phyloP scores from a whole-genome alignment of 2,888 invertebrate genomes.

The Mamestra brassicae region DNA sequence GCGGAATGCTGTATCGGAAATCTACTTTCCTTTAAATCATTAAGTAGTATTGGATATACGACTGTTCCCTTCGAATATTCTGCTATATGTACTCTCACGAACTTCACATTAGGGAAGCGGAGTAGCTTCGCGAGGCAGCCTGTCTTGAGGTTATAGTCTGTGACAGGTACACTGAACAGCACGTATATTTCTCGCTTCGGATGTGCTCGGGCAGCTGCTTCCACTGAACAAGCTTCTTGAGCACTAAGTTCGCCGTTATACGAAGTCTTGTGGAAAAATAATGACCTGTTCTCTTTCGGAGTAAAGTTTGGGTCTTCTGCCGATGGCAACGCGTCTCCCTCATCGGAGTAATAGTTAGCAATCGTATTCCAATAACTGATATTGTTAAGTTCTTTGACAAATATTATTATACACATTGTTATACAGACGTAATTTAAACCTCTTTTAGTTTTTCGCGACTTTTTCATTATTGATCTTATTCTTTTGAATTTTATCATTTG shows the following conservation, averaged over 20 bases:
- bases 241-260: slow-evolving; percentile 86
- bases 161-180: slow-evolving; percentile 76
- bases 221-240: slow-evolving; percentile 93
- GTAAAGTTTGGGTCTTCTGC: slow-evolving; percentile 58
- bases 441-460: slow-evolving; percentile 29
- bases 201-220: slow-evolving; percentile 92
- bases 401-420: slow-evolving; percentile 21
- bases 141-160: slow-evolving; percentile 1
- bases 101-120: slow-evolving; percentile 42
- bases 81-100: slow-evolving; percentile 53
- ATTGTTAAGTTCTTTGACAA: neutral
- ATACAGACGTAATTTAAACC: slow-evolving; percentile 18
- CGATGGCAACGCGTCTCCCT: slow-evolving; percentile 65
- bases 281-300: slow-evolving; percentile 75
- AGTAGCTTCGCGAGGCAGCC: slow-evolving; percentile 40
- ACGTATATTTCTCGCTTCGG: slow-evolving; percentile 90
- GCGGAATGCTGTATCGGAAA: slow-evolving; percentile 87
- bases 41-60: slow-evolving; percentile 38
- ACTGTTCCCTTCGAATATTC: slow-evolving; percentile 74
- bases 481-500: slow-evolving; percentile 1
- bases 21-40: slow-evolving; percentile 33
- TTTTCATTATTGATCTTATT: slow-evolving; percentile 21
- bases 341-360: slow-evolving; percentile 26
- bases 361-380: slow-evolving; percentile 10
- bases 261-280: slow-evolving; percentile 93